Percentiles rank a stretch among this genome's conserved stretches.
Conservation (phyloP, 2,888 invertebrate genomes). For the Ichneumoninae sp. region DNA sequence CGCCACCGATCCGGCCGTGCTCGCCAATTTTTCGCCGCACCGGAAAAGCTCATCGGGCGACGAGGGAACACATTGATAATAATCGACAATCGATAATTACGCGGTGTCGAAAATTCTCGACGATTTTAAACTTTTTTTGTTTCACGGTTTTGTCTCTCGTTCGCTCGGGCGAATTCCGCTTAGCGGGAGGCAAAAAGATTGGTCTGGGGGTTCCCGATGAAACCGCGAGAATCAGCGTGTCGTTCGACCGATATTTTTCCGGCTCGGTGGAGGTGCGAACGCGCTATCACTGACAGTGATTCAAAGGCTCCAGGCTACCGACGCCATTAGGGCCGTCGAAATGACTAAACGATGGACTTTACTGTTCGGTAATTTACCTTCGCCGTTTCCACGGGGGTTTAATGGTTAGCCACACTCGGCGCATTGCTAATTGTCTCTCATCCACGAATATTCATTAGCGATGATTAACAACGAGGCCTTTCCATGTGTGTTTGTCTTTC, state of each 20-base stretch:
- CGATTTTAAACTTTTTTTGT: not conserved
- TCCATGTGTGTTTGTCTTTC: not conserved
- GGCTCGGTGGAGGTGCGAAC: no score
- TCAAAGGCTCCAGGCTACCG: not conserved
- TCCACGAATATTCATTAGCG: slow-evolving; percentile 72
- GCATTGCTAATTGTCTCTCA: slow-evolving; percentile 69
- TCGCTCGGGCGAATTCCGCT: not conserved
- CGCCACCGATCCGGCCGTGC: not conserved
- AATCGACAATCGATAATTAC: slow-evolving; percentile 27
- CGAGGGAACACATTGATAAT: not conserved
- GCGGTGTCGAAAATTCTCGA: slow-evolving; percentile 7
- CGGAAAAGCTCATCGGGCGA: not conserved
- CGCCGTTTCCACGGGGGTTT: slow-evolving; percentile 52
- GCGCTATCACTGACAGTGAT: not conserved
- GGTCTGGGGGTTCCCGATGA: not conserved
- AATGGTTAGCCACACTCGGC: slow-evolving; percentile 67
- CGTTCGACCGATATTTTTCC: no score
- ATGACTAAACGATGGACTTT: slow-evolving; percentile 65
- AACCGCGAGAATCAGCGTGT: no score
- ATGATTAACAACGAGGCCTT: slow-evolving; percentile 68
- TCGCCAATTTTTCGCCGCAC: not conserved
- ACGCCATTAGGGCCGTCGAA: slow-evolving; percentile 48
- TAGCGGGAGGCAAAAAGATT: not conserved
- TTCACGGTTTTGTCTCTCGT: not conserved
- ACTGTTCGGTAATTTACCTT: slow-evolving; percentile 52